Evolutionary conservation across 2,113 vertebrate species (phyloP).

Genomic region (Gorsachius goisagi): DNA sequence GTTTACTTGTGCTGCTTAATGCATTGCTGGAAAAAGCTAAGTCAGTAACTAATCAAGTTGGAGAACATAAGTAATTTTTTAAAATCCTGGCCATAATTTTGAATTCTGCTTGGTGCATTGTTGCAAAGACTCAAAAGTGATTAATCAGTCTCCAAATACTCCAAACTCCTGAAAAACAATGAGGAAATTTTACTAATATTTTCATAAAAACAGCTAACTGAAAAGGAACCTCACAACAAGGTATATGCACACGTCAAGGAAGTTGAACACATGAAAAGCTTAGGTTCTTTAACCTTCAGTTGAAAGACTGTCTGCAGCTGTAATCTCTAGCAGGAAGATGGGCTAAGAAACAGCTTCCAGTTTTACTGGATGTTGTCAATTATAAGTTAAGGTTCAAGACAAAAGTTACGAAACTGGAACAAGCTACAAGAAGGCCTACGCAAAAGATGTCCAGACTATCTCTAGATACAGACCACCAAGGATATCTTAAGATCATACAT

Average conservation of each 20-base stretch:
- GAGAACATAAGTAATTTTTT: accelerated
- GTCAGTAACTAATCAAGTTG: background rate
- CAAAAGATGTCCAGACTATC: background rate
- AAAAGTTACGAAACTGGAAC: background rate
- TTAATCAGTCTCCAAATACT: background rate
- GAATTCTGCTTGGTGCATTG: background rate
- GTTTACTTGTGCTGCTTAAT: background rate
- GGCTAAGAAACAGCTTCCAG: background rate
- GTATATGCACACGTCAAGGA: background rate
- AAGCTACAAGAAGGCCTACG: background rate
- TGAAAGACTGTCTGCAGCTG: background rate
- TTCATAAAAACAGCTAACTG: background rate
- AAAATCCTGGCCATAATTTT: background rate
- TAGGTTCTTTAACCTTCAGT: background rate
- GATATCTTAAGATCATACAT: background rate
- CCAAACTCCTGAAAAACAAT: background rate
- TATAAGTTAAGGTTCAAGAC: background rate
- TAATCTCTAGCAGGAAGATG: background rate
- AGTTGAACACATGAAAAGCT: background rate
- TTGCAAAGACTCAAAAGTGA: background rate
- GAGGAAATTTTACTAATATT: background rate
- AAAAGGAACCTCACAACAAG: background rate
- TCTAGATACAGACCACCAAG: background rate
- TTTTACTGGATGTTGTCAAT: background rate
- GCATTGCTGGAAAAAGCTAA: background rate